Evolutionary conservation across 2,888 invertebrate species (phyloP), one percentile per base, ranked within the genome.

Genomic region (Tiliacea citrago): DNA sequence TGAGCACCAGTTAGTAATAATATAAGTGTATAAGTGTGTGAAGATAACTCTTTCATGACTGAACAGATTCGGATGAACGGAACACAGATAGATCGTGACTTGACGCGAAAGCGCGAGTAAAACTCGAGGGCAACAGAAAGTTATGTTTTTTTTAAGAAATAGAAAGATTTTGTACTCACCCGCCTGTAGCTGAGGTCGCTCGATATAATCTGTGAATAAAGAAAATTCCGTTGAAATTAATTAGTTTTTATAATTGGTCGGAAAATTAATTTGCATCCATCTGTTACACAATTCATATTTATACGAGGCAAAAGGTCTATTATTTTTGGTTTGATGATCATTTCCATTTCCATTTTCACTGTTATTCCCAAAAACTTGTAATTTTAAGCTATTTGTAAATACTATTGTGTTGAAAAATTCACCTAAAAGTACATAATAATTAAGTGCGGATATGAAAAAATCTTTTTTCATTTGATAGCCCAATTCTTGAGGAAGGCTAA

Each of bases 181-280:
- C 66, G 61, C 66, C 60, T 39, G 49, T 18, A 47, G 39, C 61
- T 67, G 57, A 24, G 21, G 39, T 35, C 12, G 18, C 47, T 21
- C 10, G 61, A 66, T 53, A 42, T 62, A 61, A 82, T 82, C 82
- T 82, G 82, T 62, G n/a, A 67, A 76, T 69, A 77, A 66, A 5
- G 47, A 79, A 77, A 70, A 53, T 57, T 53, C 35, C n/a, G 16
- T 70, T 62, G 42, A n/a, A 45, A 69, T 76, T 69, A 29, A 57
- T 67, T 68, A 7, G 16, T 12, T 58, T 75, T 49, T 24, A 10
- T 61, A 65, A 79, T 72, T 74, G 42, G 42, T 47, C 16, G 47
- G 9, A 24, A 60, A 47, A 49, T 49, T 39, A 42, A 80, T 65
- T 76, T 65, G 35, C 51, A 21, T 51, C 24, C 45, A 60, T 58